phyloP scores from a whole-genome alignment of 1,140 invertebrate genomes.

The Drosophila lacertosa region DNA sequence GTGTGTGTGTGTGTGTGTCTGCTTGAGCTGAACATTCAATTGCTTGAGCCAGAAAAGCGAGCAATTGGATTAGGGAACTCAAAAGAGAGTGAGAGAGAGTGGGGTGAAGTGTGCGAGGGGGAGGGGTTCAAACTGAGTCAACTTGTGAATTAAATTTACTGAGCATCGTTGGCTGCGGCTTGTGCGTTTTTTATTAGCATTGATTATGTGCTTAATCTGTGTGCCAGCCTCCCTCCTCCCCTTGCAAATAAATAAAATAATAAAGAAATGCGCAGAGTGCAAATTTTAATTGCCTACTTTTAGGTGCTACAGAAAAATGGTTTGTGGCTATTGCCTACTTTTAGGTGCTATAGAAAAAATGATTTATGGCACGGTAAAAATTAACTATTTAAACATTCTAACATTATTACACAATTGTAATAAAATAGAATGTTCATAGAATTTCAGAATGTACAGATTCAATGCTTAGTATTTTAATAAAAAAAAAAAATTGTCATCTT shows the following conservation, averaged over 20 bases:
- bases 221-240: neutral
- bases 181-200: slow-evolving; percentile 66
- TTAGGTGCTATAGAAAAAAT: neutral
- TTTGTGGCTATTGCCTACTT: slow-evolving; percentile 19
- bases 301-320: neutral
- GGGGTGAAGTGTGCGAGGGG: no score
- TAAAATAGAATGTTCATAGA: no score
- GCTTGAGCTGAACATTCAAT: neutral
- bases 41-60: slow-evolving; percentile 31
- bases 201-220: slow-evolving; percentile 69
- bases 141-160: slow-evolving; percentile 70
- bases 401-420: no score
- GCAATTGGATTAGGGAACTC: slow-evolving; percentile 7
- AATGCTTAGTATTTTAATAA: no score
- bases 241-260: neutral
- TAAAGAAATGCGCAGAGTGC: neutral
- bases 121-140: slow-evolving; percentile 42
- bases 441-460: no score
- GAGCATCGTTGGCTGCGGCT: slow-evolving; percentile 37
- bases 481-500: no score
- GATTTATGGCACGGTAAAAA: no score
- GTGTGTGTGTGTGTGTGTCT: slow-evolving; percentile 25
- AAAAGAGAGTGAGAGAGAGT: neutral
- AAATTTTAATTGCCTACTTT: slow-evolving; percentile 24
- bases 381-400: no score